Conservation (phyloP, 1,140 invertebrate species). For the Drosophila tristis region DNA sequence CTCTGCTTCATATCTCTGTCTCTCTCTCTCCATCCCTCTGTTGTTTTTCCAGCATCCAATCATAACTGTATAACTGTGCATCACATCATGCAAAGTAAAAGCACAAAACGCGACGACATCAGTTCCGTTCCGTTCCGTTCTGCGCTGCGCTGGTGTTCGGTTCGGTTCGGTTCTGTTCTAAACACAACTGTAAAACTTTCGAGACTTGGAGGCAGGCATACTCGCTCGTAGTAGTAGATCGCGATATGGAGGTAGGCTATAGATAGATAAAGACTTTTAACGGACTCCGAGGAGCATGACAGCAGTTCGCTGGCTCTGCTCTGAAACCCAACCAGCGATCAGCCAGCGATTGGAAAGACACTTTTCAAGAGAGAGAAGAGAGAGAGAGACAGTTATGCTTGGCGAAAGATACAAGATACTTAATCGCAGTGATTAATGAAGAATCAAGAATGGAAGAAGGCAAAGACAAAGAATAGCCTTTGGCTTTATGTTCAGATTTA, state of each 20-base stretch:
- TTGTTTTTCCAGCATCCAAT: conserved; percentile 15
- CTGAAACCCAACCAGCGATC: not conserved
- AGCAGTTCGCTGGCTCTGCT: conserved; percentile 14
- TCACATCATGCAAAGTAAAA: conserved; percentile 62
- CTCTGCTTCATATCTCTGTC: not conserved
- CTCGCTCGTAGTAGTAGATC: no score
- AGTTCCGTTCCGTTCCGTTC: conserved; percentile 33
- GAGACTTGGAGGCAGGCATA: conserved; percentile 12
- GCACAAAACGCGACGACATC: conserved; percentile 23
- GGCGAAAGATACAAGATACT: conserved; percentile 2
- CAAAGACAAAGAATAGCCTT: no score
- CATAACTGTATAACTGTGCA: conserved; percentile 68
- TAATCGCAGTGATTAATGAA: no score
- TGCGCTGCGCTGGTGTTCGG: conserved; percentile 8
- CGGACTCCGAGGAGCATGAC: conserved; percentile 24
- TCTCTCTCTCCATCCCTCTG: not conserved
- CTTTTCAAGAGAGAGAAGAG: not conserved
- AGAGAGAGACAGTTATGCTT: conserved; percentile 9
- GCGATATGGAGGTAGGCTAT: not conserved
- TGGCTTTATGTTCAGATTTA: no score
- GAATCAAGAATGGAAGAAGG: no score
- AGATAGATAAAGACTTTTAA: conserved; percentile 29
- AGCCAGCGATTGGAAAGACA: conserved; percentile 33
- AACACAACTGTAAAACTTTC: conserved; percentile 32
- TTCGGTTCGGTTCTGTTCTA: not conserved